phyloP scores from a whole-genome alignment of 2,113 vertebrate genomes.

The Larimichthys crocea region DNA sequence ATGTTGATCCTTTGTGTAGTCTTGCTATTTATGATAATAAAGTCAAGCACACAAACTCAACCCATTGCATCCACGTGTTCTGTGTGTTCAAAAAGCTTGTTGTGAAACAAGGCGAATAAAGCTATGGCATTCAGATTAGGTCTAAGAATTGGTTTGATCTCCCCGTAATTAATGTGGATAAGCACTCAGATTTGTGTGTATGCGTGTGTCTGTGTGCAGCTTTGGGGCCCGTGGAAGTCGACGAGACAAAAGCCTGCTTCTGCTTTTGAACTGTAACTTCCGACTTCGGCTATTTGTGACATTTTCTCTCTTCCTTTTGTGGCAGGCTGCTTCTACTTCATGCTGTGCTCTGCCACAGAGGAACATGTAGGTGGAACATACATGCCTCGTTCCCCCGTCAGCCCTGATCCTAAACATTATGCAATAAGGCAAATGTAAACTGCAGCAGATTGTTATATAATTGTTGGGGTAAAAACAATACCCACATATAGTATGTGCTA shows the following conservation, averaged over 20 bases:
- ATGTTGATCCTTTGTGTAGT: not conserved
- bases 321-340: conserved; percentile 51
- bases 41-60: not conserved
- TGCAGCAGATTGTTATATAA: not conserved
- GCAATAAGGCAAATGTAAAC: not conserved
- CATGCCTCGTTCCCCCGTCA: not conserved
- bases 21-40: conserved; percentile 13
- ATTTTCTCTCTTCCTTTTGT: conserved; percentile 69
- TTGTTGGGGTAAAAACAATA: not conserved
- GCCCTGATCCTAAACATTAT: not conserved
- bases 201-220: conserved; percentile 11
- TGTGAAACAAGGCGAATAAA: conserved; percentile 32
- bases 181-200: not conserved
- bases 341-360: conserved; percentile 27
- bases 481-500: not conserved
- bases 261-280: conserved; percentile 52
- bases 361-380: conserved; percentile 25
- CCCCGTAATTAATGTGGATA: conserved; percentile 39
- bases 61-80: not conserved
- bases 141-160: conserved; percentile 38
- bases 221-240: conserved; percentile 12
- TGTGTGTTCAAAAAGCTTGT: conserved; percentile 22
- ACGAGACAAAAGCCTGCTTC: conserved; percentile 25
- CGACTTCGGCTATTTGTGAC: conserved; percentile 71
- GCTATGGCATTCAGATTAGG: conserved; percentile 16